Conservation (phyloP, 2,888 invertebrate species). For the Melanophora roralis region DNA sequence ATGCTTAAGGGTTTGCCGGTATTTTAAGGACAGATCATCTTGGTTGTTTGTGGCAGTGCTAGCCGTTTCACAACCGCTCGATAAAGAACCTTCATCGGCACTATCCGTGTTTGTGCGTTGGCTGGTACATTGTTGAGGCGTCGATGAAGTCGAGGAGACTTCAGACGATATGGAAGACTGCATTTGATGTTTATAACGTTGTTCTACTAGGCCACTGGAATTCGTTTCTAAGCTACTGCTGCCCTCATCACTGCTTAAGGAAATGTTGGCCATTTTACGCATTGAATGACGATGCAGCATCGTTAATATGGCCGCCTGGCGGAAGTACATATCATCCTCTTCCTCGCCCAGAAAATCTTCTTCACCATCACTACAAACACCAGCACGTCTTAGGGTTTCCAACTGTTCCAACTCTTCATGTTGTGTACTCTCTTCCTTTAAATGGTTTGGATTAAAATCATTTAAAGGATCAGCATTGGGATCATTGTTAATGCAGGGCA, state of each 20-base stretch:
- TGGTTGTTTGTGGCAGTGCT: conserved; percentile 82
- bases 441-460: conserved; percentile 63
- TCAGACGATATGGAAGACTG: conserved; percentile 73
- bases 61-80: conserved; percentile 88
- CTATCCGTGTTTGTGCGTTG: conserved; percentile 78
- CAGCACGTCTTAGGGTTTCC: conserved; percentile 67
- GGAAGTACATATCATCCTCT: conserved; percentile 74
- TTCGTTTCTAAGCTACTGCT: conserved; percentile 68
- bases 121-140: conserved; percentile 36
- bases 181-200: conserved; percentile 69
- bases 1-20: conserved; percentile 62
- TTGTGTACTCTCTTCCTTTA: not conserved
- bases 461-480: conserved; percentile 71
- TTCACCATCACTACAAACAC: conserved; percentile 73
- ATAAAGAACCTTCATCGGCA: conserved; percentile 84
- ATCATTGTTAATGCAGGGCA: conserved; percentile 72
- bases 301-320: conserved; percentile 75
- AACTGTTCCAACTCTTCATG: conserved; percentile 42
- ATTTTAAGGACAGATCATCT: conserved; percentile 74
- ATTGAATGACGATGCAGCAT: conserved; percentile 75
- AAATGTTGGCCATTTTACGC: conserved; percentile 71
- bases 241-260: conserved; percentile 71
- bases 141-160: conserved; percentile 65
- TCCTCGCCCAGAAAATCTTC: conserved; percentile 72
- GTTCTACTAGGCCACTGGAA: conserved; percentile 22